These are phyloP conservation scores for Drosophila murphyi DNA, from an alignment of 1,140 invertebrate genomes.

Conservation along the genomic window DNA sequence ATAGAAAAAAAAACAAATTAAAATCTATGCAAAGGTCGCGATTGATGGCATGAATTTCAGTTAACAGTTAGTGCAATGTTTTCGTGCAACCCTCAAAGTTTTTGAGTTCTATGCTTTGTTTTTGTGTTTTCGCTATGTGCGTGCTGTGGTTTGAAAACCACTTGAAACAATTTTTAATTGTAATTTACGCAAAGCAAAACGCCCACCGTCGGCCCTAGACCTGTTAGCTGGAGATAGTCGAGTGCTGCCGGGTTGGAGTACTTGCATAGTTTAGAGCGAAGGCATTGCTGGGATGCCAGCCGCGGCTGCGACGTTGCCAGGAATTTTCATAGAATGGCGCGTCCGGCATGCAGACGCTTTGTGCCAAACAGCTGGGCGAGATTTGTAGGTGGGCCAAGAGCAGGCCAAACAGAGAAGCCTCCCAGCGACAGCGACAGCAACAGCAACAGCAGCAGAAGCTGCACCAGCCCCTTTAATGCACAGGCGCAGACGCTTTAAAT, in stretches of 20 bases:
- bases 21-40: not conserved
- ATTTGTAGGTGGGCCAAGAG: constrained; percentile 52
- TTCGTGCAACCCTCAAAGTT: constrained; percentile 37
- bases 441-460: constrained; percentile 1
- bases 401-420: not conserved
- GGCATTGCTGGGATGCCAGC: constrained; percentile 74
- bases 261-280: constrained; percentile 73
- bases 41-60: not conserved
- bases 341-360: constrained; percentile 76
- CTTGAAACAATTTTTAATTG: constrained; percentile 83
- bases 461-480: constrained; percentile 30
- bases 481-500: constrained; percentile 53
- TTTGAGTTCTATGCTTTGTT: constrained; percentile 15
- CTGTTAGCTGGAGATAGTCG: constrained; percentile 22
- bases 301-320: constrained; percentile 73
- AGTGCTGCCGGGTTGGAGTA: constrained; percentile 44
- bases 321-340: constrained; percentile 80
- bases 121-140: constrained; percentile 51
- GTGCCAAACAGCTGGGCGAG: constrained; percentile 56
- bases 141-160: constrained; percentile 79
- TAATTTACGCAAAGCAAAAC: constrained; percentile 76
- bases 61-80: not conserved
- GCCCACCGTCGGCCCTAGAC: constrained; percentile 47
- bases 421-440: not conserved
- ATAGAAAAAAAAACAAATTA: not conserved